Evolutionary conservation across 1,140 invertebrate genomes (phyloP), one percentile per base, ranked within the genome.

Genomic region (Solenopsis invicta): DNA sequence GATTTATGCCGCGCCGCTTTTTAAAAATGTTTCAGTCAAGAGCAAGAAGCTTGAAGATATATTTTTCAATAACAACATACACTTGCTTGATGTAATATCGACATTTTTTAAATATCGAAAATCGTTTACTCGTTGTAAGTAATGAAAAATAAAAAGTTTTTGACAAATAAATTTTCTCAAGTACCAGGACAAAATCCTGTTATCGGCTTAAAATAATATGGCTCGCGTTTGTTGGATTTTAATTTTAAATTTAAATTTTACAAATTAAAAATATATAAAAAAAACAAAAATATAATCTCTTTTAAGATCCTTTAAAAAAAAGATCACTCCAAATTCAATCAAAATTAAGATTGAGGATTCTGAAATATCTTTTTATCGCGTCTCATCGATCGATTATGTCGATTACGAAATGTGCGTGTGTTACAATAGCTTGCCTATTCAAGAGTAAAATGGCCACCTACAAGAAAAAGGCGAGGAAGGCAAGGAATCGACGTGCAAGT

Each of bases 1-100:
- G 92, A 93, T 91, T 93, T 92, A 91, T 91, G 71, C 61, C 76
- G 85, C 71, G 72, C 52, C 76, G 85, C 89, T 87, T 88, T 89
- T 77, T 88, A 90, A 91, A 89, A 86, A 61, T 50, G 64, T 74
- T 59, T 37, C 52, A 77, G 45, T 4, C 34, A 16, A 67, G 34
- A 41, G 34, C 41, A 18, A 45, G 21, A 82, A 12, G 41, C 41
- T 61, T 37, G 12, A 24, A 61, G 52, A 80, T 67, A 16, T 12
- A 75, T 66, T 66, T 34, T 48, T 59, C 41, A 75, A 62, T 13
- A 29, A 24, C 9, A 64, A 74, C 18, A 8, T 10, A n/a, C 29
- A 29, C 8, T 64, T 9, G 4, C 50, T 45, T 4, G 9, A 13
- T 34, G 18, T 34, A 29, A n/a, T 29, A 29, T 29, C 34, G 13